A percentile compares a stretch with the other conserved stretches of the same genome.
Evolutionary conservation across 1,140 invertebrate genomes (phyloP).

Genomic region (Zaprionus tsacasi): DNA sequence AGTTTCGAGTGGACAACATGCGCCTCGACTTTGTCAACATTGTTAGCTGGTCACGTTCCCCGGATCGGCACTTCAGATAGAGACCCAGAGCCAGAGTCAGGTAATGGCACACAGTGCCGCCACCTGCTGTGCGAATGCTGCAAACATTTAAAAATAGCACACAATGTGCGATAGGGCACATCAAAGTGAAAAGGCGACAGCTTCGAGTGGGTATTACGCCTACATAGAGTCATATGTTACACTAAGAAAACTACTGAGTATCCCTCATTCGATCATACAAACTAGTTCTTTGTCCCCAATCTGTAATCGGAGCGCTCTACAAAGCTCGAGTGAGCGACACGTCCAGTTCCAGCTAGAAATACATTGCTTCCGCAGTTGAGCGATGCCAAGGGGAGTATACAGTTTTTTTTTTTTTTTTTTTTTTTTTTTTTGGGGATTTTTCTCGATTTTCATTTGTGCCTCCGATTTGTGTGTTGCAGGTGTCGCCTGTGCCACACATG

Average conservation of each 20-base stretch:
- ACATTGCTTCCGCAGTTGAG: slow-evolving; percentile 55
- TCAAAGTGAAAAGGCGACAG: slow-evolving; percentile 40
- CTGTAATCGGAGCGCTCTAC: slow-evolving; percentile 54
- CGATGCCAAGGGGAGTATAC: slow-evolving; percentile 3
- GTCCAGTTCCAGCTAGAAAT: slow-evolving; percentile 24
- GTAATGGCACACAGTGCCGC: slow-evolving; percentile 15
- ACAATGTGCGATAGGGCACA: slow-evolving; percentile 37
- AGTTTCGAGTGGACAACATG: slow-evolving; percentile 47
- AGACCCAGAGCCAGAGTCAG: slow-evolving; percentile 17
- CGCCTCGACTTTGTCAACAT: slow-evolving; percentile 58
- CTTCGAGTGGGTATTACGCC: background rate
- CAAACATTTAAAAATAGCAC: slow-evolving; percentile 63
- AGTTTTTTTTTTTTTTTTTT: background rate
- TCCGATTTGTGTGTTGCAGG: background rate
- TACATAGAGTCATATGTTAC: background rate
- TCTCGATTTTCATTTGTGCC: slow-evolving; percentile 10
- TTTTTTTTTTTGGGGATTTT: slow-evolving; percentile 13
- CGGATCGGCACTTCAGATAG: slow-evolving; percentile 48
- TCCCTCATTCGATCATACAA: too few relatives aligned
- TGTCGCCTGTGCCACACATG: slow-evolving; percentile 42
- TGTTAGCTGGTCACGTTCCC: slow-evolving; percentile 49
- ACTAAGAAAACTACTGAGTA: background rate
- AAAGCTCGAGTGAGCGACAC: slow-evolving; percentile 28
- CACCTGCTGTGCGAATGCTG: slow-evolving; percentile 61
- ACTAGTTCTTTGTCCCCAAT: slow-evolving; percentile 1